These are phyloP conservation scores for Ephestia elutella DNA, from an alignment of 1,140 invertebrate species.

Conservation along the genomic window DNA sequence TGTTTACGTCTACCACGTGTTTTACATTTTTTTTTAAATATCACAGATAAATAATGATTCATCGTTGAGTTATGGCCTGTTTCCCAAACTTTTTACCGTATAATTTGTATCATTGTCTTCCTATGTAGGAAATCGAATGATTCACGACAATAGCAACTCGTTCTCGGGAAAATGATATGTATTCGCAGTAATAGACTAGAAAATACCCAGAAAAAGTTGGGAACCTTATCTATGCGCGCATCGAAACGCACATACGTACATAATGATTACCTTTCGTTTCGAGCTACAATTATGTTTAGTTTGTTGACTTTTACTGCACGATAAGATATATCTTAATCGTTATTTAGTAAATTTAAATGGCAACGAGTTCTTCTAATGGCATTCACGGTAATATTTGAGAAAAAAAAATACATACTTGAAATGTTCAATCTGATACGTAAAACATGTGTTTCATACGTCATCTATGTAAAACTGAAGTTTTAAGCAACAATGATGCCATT, in stretches of 20 bases:
- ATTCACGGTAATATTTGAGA: too few species aligned
- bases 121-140: background rate
- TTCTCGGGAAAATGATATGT: slow-evolving; percentile 3
- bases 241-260: slow-evolving; percentile 23
- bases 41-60: background rate
- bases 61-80: slow-evolving; percentile 21
- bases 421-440: too few species aligned
- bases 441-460: too few species aligned
- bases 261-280: slow-evolving; percentile 45
- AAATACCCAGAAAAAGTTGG: slow-evolving; percentile 42
- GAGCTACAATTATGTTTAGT: slow-evolving; percentile 32
- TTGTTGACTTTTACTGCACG: slow-evolving; percentile 31
- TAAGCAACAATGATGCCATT: too few species aligned
- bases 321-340: background rate
- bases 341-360: slow-evolving; percentile 8
- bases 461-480: too few species aligned
- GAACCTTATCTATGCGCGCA: slow-evolving; percentile 23
- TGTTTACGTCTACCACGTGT: background rate
- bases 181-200: slow-evolving; percentile 22
- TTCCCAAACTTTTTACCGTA: slow-evolving; percentile 20
- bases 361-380: background rate
- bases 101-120: slow-evolving; percentile 4
- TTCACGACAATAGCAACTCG: background rate
- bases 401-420: too few species aligned
- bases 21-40: background rate